Conservation (phyloP, 2,113 vertebrate genomes). For the Diphyllodes magnificus region DNA sequence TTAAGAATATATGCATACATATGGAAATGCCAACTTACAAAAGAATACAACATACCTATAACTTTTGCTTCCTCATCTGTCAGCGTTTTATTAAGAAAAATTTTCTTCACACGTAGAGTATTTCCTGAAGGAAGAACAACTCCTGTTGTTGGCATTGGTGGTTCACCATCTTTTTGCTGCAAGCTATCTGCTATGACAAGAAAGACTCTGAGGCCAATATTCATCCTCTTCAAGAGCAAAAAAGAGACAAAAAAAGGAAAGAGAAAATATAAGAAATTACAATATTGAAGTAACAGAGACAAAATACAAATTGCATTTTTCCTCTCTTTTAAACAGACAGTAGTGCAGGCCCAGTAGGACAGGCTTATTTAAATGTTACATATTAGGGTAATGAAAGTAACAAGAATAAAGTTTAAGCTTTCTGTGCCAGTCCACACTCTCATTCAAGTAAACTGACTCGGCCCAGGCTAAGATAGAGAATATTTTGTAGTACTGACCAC, state of each 20-base stretch:
- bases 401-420: neutral
- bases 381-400: neutral
- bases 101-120: conserved; percentile 98
- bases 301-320: neutral
- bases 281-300: neutral
- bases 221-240: conserved; percentile 86
- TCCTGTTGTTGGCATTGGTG: conserved; percentile 97
- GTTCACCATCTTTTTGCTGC: conserved; percentile 97
- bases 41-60: conserved; percentile 80
- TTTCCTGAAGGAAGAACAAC: conserved; percentile 97
- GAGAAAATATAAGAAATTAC: neutral
- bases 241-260: neutral
- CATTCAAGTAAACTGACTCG: neutral
- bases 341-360: accelerated
- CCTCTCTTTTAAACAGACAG: neutral
- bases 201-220: conserved; percentile 96
- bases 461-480: neutral
- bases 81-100: conserved; percentile 97
- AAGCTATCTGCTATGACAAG: conserved; percentile 97
- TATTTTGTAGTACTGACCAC: neutral
- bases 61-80: conserved; percentile 98
- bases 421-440: neutral
- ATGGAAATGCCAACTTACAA: neutral
- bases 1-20: neutral
- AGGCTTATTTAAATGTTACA: neutral